Conservation (phyloP, 2,888 invertebrate species). For the Napeogenes sylphis region DNA sequence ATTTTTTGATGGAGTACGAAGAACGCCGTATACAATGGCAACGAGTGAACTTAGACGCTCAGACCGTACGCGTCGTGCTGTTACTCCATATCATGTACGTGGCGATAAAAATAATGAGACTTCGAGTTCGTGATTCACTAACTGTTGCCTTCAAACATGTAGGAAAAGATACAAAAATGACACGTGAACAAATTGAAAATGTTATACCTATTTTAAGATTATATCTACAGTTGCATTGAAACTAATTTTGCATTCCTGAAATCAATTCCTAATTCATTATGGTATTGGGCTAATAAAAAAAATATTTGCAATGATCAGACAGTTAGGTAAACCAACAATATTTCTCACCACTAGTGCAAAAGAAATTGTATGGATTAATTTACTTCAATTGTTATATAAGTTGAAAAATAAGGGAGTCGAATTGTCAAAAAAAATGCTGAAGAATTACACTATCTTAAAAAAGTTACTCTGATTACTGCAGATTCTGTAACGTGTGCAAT, state of each 20-base stretch:
- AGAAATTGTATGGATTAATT: conserved; percentile 39
- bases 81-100: conserved; percentile 39
- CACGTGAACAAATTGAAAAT: conserved; percentile 11
- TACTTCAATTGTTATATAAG: conserved; percentile 36
- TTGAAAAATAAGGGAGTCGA: conserved; percentile 16
- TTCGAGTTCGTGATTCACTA: conserved; percentile 13
- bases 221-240: conserved; percentile 23
- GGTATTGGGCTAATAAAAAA: conserved; percentile 30
- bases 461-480: no score
- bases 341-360: conserved; percentile 46
- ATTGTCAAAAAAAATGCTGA: no score
- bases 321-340: conserved; percentile 43
- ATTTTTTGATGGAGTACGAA: conserved; percentile 32
- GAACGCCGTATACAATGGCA: conserved; percentile 39
- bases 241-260: conserved; percentile 38
- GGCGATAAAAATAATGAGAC: conserved; percentile 39
- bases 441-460: no score
- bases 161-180: no score
- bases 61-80: conserved; percentile 43
- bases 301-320: conserved; percentile 48
- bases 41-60: conserved; percentile 40
- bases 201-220: conserved; percentile 8
- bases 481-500: no score
- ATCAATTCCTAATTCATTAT: conserved; percentile 33
- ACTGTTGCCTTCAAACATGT: no score